Evolutionary conservation across 2,113 vertebrate species (phyloP).

Genomic region (Irena cyanogastra): DNA sequence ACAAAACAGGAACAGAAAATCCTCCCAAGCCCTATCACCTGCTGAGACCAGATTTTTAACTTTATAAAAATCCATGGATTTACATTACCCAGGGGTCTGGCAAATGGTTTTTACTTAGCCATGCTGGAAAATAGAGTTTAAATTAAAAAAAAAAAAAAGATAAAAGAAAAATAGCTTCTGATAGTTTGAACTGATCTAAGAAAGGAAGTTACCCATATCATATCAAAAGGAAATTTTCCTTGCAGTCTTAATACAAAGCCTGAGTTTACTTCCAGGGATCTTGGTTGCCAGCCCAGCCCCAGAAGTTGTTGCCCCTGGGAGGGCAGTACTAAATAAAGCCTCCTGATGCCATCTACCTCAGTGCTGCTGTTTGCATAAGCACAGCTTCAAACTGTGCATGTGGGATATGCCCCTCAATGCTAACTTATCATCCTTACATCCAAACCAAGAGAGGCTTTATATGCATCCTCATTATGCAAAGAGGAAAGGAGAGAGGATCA

Average conservation of each 20-base stretch:
- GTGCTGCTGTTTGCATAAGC: neutral
- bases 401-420: neutral
- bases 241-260: neutral
- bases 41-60: neutral
- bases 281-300: neutral
- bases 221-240: neutral
- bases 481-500: neutral
- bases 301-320: neutral
- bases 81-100: neutral
- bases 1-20: neutral
- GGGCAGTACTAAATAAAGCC: neutral
- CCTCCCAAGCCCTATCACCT: neutral
- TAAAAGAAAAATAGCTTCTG: neutral
- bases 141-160: neutral
- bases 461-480: neutral
- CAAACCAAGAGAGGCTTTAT: neutral
- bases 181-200: neutral
- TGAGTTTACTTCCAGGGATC: neutral
- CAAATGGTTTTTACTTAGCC: neutral
- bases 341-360: neutral
- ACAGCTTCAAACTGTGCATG: neutral
- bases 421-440: neutral
- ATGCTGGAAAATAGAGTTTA: neutral
- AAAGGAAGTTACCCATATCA: neutral
- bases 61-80: neutral